Evolutionary conservation across 2,113 vertebrate genomes (phyloP), one percentile per base, ranked within the genome.

Genomic region (Trogon surrucura): DNA sequence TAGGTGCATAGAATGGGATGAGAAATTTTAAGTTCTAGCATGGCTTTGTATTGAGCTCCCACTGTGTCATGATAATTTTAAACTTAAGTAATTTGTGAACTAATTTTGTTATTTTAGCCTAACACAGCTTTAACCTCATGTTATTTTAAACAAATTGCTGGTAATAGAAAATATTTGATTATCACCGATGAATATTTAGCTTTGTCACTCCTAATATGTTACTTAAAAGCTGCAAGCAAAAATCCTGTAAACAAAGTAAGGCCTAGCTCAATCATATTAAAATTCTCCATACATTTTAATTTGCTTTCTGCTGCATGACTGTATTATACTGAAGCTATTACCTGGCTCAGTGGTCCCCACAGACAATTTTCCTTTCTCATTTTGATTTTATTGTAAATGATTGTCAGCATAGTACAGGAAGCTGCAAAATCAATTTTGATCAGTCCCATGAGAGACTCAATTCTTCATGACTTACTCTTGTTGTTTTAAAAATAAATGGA

Each of bases 281-380:
- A 97, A 96, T 96, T 96, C 92, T 78, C 5, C 92, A 91, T 97
- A 95, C 96, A 93, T 97, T 97, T 97, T 97, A 96, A 97, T 97
- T 98, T 97, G 66, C 67, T 94, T 97, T 98, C 34, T 60, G 75
- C 94, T 97, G 61, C 96, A 92, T 96, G 95, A 83, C 81, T 95
- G 60, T 97, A 85, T 96, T 94, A 95, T 80, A 94, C 71, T 81
- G 95, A 96, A 97, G 88, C 96, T 98, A 96, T 97, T 97, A 97
- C 92, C 91, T 97, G 96, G 91, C 95, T 97, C 96, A 97, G 15
- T 98, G 94, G 89, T 97, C 94, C 92, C 93, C 88, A 91, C 84
- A 95, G 96, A 97, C 88, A 95, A 93, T 97, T 97, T 98, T 81
- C 90, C 56, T 92, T 97, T 94, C 85, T 97, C 86, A 86, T 97